Conservation (phyloP, 1,140 invertebrate species). For the Leguminivora glycinivorella region DNA sequence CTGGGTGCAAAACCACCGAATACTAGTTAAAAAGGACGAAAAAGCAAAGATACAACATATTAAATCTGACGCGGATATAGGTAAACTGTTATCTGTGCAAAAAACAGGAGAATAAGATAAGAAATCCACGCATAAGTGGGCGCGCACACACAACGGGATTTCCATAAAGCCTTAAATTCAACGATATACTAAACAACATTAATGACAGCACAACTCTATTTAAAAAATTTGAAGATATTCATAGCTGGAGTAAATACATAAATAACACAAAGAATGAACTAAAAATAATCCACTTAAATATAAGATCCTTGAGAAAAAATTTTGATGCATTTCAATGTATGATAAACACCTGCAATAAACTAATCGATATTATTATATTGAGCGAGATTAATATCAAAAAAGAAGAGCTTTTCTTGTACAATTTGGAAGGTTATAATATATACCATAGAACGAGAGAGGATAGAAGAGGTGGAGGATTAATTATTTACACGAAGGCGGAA, state of each 20-base stretch:
- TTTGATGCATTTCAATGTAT: conserved; percentile 37
- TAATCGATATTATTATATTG: conserved; percentile 39
- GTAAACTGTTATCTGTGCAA: not conserved
- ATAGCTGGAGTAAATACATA: conserved; percentile 21
- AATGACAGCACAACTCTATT: too few species aligned
- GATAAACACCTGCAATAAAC: conserved; percentile 25
- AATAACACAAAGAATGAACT: not conserved
- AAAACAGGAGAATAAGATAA: not conserved
- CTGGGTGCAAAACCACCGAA: conserved; percentile 38
- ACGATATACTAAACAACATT: not conserved
- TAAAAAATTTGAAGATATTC: too few species aligned
- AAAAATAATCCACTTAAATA: conserved; percentile 41
- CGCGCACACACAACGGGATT: conserved; percentile 8
- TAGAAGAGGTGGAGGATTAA: conserved; percentile 41
- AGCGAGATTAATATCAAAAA: conserved; percentile 44
- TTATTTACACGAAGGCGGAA: conserved; percentile 31
- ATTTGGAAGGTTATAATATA: conserved; percentile 37
- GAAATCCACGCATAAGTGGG: not conserved
- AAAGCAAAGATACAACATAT: conserved; percentile 40
- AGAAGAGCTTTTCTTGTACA: conserved; percentile 35
- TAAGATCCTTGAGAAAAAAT: conserved; percentile 40
- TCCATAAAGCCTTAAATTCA: not conserved
- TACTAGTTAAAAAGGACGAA: conserved; percentile 37
- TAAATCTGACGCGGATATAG: conserved; percentile 26
- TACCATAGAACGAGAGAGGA: conserved; percentile 35